Base-by-base conservation (phyloP, 2,113 vertebrate species). In the Sialia sialis region DNA sequence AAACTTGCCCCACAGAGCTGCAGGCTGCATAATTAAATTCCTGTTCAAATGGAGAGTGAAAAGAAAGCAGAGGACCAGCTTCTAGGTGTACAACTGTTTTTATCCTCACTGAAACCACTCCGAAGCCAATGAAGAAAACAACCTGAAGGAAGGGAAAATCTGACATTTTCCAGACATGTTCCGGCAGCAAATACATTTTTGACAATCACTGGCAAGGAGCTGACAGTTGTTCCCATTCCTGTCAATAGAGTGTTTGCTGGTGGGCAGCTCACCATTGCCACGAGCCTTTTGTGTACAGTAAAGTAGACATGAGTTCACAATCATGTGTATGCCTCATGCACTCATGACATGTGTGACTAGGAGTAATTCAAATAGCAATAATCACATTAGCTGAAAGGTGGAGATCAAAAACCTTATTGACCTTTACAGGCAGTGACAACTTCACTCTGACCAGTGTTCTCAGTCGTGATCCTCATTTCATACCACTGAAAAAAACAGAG, bases 291-390 rank as follows among this genome's bases (percentile, higher is more conserved):
- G 49, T 43, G 85, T 56, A 44, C 79, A 34, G 59, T 25, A 32
- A 29, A 67, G 38, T 0, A 51, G 39, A 17, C 4, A 4, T 7
- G 26, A 74, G 59, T 55, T 78, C 72, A 56, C 48, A 19, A 14
- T 85, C 43, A 8, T 11, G 52, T 36, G 30, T 10, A 10, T 3
- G 51, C 20, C 43, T 54, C 59, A 13, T 4, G 16, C n/a, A 27
- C 16, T 8, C 48, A 10, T n/a, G 16, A 43, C 2, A 0, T 10
- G 17, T 49, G 27, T 32, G 32, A 34, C 34, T 9, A 39, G 56
- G 62, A n/a, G n/a, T 76, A 55, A 59, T 62, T 77, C 49, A 48
- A 36, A 66, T 2, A 22, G 38, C 87, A 84, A 59, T 14, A 32
- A 67, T 78, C 56, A 41, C 19, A 14, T 80, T 32, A 66, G 20